A percentile compares a stretch with the other conserved stretches of the same genome.
These are phyloP conservation scores for Elephantulus edwardii DNA, from an alignment of 2,113 vertebrate species.

Conservation along the genomic window DNA sequence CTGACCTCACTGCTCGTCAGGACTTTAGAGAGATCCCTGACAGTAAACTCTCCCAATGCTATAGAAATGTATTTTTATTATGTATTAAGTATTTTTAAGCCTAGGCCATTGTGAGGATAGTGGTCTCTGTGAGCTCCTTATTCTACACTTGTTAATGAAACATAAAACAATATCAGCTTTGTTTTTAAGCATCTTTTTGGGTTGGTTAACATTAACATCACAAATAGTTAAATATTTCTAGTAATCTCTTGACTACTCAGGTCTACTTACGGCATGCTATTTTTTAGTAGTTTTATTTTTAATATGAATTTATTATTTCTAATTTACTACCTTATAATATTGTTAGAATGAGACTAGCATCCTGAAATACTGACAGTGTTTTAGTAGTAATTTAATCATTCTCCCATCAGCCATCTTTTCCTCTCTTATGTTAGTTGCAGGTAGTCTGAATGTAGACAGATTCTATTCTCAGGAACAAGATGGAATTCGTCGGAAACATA, in stretches of 20 bases:
- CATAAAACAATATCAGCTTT: neutral
- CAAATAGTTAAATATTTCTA: neutral
- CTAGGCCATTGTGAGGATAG: neutral
- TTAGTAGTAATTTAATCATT: neutral
- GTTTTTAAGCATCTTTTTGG: neutral
- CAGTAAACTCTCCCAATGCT: no score
- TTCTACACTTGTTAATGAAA: neutral
- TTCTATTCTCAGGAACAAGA: neutral
- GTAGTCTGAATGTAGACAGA: neutral
- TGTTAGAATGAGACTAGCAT: neutral
- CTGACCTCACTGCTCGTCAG: no score
- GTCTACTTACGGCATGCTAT: neutral
- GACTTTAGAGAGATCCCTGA: neutral
- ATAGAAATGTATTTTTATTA: no score
- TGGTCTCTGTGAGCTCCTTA: neutral
- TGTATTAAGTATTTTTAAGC: neutral
- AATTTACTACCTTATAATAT: neutral
- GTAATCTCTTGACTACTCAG: neutral
- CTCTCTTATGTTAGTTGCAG: neutral
- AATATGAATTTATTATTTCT: neutral
- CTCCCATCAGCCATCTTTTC: neutral
- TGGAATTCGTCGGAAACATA: neutral
- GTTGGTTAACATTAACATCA: neutral
- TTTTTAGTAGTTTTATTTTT: slow-evolving; percentile 13
- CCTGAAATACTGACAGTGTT: neutral